Conservation (phyloP, 23 tunicate species). For the Trididemnum miniatum region DNA sequence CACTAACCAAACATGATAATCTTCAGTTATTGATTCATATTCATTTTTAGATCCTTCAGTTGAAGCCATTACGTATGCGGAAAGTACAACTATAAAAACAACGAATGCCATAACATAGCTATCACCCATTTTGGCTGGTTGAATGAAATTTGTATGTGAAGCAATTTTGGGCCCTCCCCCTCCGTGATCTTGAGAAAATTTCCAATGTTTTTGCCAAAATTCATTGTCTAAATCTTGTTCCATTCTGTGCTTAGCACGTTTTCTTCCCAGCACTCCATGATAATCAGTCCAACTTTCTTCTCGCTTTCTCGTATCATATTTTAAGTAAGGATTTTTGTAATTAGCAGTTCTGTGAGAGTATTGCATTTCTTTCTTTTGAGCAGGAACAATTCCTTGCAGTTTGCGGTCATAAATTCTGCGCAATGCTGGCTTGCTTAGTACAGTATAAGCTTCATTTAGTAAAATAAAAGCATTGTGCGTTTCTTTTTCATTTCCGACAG, state of each 20-base stretch:
- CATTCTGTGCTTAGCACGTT: conserved; percentile 32
- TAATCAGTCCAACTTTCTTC: conserved; percentile 54
- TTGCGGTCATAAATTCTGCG: conserved; percentile 29
- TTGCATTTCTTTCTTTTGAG: background rate
- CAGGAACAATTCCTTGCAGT: background rate
- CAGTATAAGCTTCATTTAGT: conserved; percentile 40
- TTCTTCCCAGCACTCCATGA: conserved; percentile 25
- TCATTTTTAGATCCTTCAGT: no score
- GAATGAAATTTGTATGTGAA: no score
- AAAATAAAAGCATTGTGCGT: conserved; percentile 43
- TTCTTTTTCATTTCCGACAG: conserved; percentile 18
- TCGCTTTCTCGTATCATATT: conserved; percentile 26
- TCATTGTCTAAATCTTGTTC: conserved; percentile 1
- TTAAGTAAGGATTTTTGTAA: conserved; percentile 42
- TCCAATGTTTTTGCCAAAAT: conserved; percentile 53
- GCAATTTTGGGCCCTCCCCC: conserved; percentile 64
- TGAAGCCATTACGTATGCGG: no score
- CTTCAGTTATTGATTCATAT: no score
- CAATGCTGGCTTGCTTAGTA: conserved; percentile 26
- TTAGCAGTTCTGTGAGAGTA: conserved; percentile 15
- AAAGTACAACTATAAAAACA: no score
- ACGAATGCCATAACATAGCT: no score
- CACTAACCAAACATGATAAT: no score
- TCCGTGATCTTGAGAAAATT: conserved; percentile 33
- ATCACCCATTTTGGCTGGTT: no score